These are phyloP conservation scores for Hyles euphorbiae DNA, from an alignment of 1,140 invertebrate genomes.

Conservation along the genomic window DNA sequence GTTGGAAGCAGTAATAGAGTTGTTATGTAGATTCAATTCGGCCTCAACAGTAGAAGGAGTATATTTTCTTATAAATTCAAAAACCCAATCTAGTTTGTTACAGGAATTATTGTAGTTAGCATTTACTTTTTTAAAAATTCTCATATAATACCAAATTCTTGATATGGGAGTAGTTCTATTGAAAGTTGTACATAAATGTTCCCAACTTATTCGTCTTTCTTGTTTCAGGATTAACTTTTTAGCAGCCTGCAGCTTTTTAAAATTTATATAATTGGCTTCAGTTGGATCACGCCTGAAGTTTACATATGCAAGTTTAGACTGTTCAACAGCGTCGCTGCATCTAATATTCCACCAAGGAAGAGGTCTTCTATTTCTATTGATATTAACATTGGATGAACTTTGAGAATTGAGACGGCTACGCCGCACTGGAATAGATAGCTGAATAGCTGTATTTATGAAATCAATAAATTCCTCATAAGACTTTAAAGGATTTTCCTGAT, in stretches of 20 bases:
- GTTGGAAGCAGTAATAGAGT: too few species aligned
- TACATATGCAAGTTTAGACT: not conserved
- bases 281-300: not conserved
- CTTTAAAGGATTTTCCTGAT: too few species aligned
- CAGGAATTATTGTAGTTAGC: not conserved
- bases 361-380: too few species aligned
- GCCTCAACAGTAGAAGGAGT: not conserved
- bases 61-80: not conserved
- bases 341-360: not conserved
- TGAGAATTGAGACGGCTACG: too few species aligned
- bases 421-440: too few species aligned
- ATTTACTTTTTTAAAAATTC: too few species aligned
- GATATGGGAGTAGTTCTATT: too few species aligned
- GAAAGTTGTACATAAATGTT: not conserved
- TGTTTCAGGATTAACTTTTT: not conserved
- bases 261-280: not conserved
- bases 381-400: too few species aligned
- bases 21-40: too few species aligned
- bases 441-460: too few species aligned
- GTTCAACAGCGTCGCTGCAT: not conserved
- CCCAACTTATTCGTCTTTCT: not conserved
- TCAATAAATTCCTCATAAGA: too few species aligned
- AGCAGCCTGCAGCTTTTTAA: not conserved
- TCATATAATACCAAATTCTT: too few species aligned
- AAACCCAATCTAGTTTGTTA: not conserved